These are phyloP conservation scores for Mya arenaria DNA, from an alignment of 1,140 invertebrate genomes.

Conservation along the genomic window DNA sequence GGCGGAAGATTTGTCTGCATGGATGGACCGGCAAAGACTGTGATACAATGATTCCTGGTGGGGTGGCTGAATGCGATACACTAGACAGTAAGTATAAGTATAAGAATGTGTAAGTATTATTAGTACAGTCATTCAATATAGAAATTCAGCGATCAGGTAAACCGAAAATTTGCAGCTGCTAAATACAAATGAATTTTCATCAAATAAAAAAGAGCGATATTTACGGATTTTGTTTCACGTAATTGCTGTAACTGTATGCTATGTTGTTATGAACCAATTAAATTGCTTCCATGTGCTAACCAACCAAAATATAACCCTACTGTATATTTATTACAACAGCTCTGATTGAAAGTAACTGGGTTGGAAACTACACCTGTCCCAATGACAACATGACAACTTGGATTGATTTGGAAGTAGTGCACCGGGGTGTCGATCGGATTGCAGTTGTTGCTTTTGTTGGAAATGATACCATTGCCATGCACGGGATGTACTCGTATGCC, in stretches of 20 bases:
- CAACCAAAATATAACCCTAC: not conserved
- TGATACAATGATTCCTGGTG: constrained; percentile 15
- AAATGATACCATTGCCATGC: constrained; percentile 32
- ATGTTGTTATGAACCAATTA: too few species aligned
- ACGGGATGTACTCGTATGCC: constrained; percentile 25
- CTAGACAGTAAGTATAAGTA: constrained; percentile 39
- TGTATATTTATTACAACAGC: constrained; percentile 18
- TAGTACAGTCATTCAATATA: too few species aligned
- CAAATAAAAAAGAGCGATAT: too few species aligned
- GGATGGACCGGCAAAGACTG: constrained; percentile 42
- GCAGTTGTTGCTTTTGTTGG: constrained; percentile 42
- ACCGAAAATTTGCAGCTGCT: too few species aligned
- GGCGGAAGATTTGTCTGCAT: constrained; percentile 20
- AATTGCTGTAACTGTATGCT: too few species aligned
- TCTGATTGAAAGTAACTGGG: constrained; percentile 41
- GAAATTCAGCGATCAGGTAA: too few species aligned
- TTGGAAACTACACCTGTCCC: constrained; percentile 47
- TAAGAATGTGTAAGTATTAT: too few species aligned
- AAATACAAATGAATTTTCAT: too few species aligned
- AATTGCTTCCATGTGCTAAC: too few species aligned
- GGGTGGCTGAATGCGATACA: constrained; percentile 39
- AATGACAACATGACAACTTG: constrained; percentile 1
- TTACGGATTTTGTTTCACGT: too few species aligned
- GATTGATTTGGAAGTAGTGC: too few species aligned
- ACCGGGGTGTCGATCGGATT: too few species aligned